Evolutionary conservation across 2,888 invertebrate species (phyloP), one percentile per base, ranked within the genome.

Genomic region (Lochmaea capreae): DNA sequence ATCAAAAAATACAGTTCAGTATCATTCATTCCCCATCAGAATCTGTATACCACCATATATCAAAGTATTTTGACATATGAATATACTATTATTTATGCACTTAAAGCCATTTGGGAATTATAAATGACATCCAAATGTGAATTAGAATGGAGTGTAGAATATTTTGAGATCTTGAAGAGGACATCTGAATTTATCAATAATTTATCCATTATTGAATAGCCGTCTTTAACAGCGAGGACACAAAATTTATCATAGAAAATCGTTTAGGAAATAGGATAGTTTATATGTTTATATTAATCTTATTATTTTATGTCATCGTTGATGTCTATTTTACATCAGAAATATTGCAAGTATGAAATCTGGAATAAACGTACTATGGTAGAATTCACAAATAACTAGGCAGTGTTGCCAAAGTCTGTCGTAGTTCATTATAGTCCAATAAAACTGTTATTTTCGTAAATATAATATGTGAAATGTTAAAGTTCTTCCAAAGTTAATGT

Each of bases 71-170:
- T 69, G 68, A 69, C 68, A 69, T 69, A 33, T 69, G 68, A 69
- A 69, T 62, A 52, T 62, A 67, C 68, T 52, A 68, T 68, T 69
- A 43, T 69, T 69, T 69, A 62, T 49, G 62, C 68, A 69, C 67
- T 69, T 69, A 75, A 54, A 74, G 65, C 74, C 49, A 62, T 75
- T 69, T 69, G 62, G 66, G 69, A 62, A 72, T 72, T 75, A 75
- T 72, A 74, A 74, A 74, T 74, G 74, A 74, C 74, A 74, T 68
- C 78, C 72, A 79, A 79, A 78, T 79, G 77, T 74, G 79, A 77
- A 80, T 79, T 77, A 78, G 77, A 78, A 79, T 79, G 76, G 77
- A 78, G 76, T 78, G 52, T 52, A 39, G 33, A 69, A 65, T 65
- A 65, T 67, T 67, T 67, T 67, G 39, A 33, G 22, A 59, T 67